These are phyloP conservation scores for Dasyprocta punctata DNA, from an alignment of 2,113 vertebrate species.

Conservation along the genomic window DNA sequence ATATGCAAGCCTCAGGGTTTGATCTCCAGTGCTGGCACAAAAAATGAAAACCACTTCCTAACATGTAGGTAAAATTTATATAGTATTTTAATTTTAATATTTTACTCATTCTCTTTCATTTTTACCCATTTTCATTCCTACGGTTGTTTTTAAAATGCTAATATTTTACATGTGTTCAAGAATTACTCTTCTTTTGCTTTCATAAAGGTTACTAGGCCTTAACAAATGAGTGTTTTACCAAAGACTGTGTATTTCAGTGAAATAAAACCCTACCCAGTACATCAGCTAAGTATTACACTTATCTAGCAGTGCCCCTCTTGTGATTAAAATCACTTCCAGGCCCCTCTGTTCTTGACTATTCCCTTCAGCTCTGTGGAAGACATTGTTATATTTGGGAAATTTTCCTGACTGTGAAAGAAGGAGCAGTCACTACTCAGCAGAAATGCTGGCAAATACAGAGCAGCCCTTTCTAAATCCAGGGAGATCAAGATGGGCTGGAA, in stretches of 20 bases:
- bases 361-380: constrained; percentile 56
- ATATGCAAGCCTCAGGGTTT: neutral
- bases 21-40: neutral
- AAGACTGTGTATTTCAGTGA: constrained; percentile 7
- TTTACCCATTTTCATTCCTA: neutral
- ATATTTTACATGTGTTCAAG: neutral
- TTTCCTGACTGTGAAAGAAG: neutral
- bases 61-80: neutral
- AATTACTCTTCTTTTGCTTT: neutral
- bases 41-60: neutral
- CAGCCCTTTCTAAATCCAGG: neutral
- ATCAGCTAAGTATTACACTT: neutral
- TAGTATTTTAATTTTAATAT: neutral
- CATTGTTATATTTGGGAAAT: constrained; percentile 14
- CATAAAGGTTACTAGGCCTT: neutral
- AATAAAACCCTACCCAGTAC: neutral
- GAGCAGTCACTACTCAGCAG: neutral
- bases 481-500: constrained; percentile 56
- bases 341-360: neutral
- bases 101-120: neutral
- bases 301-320: neutral
- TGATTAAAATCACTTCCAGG: constrained; percentile 49
- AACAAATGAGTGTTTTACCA: constrained; percentile 30
- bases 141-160: neutral
- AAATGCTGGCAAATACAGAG: constrained; percentile 16